Evolutionary conservation across 2,113 vertebrate genomes (phyloP).

Genomic region (Telmatochromis bifrenatus): DNA sequence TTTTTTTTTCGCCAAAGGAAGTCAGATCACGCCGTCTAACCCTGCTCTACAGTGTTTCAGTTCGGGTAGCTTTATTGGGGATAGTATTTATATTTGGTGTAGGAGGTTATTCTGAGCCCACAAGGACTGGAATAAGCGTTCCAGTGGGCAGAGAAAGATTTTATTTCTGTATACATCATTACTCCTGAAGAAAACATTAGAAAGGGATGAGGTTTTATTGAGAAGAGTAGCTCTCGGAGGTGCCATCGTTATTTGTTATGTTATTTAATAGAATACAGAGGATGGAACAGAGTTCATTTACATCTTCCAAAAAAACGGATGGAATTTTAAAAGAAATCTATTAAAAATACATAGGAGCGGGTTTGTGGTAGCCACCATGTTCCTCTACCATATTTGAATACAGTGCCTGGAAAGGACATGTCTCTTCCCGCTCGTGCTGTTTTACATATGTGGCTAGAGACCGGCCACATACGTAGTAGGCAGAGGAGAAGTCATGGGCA

Average conservation of each 20-base stretch:
- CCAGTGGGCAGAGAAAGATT: neutral
- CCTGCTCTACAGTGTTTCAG: neutral
- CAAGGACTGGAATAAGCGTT: neutral
- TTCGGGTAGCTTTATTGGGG: neutral
- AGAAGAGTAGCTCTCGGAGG: neutral
- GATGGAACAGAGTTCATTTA: neutral
- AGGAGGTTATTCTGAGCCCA: neutral
- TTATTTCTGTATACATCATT: neutral
- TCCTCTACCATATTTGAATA: neutral
- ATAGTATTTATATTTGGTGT: neutral
- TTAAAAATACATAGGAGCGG: neutral
- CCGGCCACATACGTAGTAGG: neutral
- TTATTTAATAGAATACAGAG: neutral
- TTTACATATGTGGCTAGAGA: neutral
- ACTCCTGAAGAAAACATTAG: neutral
- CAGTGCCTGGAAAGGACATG: neutral
- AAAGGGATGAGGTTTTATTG: neutral
- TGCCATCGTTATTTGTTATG: neutral
- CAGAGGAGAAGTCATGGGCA: neutral
- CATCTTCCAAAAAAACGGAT: neutral
- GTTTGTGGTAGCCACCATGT: neutral
- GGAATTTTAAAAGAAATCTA: neutral
- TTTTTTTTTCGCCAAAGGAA: neutral
- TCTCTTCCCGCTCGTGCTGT: neutral
- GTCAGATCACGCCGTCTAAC: neutral